Evolutionary conservation across 2,113 vertebrate genomes (phyloP).

Genomic region (Menura novaehollandiae): DNA sequence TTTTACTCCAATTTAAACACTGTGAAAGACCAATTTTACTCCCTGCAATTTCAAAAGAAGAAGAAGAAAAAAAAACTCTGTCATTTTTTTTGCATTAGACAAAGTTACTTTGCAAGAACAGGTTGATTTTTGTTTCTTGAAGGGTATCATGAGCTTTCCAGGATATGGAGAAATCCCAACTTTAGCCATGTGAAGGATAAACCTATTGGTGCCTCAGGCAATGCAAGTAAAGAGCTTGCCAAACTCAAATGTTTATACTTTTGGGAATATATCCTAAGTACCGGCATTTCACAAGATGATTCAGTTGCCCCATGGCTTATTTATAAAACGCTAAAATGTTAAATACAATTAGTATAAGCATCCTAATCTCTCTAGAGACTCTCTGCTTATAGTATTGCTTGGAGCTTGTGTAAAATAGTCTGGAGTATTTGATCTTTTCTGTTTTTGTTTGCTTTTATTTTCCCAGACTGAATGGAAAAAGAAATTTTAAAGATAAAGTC

Average conservation of each 20-base stretch:
- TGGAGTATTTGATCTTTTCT: neutral
- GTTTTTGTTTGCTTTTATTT: neutral
- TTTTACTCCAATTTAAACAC: neutral
- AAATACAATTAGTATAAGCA: conserved; percentile 28
- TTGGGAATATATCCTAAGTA: neutral
- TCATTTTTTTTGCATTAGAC: neutral
- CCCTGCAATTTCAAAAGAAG: neutral
- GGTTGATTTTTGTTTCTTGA: neutral
- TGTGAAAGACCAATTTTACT: neutral
- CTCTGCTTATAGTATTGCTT: neutral
- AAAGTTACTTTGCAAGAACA: neutral
- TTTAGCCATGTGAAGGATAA: neutral
- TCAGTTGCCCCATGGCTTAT: conserved; percentile 10
- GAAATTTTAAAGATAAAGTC: neutral
- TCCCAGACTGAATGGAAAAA: neutral
- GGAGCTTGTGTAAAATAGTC: neutral
- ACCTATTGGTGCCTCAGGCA: neutral
- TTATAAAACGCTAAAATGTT: conserved; percentile 7
- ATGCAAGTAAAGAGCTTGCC: neutral
- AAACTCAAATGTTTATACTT: neutral
- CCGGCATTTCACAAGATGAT: neutral
- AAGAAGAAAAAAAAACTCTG: neutral
- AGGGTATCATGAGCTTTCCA: neutral
- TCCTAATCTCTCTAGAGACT: neutral
- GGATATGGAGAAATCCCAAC: neutral